Base-by-base conservation (phyloP, 23 tunicate genomes). In the Trididemnum nubilum region DNA sequence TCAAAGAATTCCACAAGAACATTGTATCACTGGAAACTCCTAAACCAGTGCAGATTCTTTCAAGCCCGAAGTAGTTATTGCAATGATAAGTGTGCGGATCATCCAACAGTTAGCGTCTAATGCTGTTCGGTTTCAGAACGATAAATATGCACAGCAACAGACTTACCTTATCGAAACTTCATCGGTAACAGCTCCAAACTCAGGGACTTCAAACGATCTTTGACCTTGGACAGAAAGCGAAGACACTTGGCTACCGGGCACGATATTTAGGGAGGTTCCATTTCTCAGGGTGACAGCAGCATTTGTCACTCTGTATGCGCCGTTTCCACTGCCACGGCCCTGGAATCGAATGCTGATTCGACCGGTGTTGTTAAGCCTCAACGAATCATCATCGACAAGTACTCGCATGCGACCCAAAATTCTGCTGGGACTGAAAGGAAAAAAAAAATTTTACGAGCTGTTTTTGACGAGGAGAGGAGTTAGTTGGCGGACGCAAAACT, bases 391-490 rank as follows among this genome's bases (percentile, higher is more conserved):
- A 29, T 82, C 78, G 1, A 82, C 52, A 12, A 82, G 29, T 33
- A 82, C 86, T 22, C 86, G 51, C 78, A 82, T 70, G 0, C 86
- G 78, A 26, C 86, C 86, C 23, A 71, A 38, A 29, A 82, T 18
- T 0, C 69, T 66, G 49, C 78, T 69, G 71, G 84, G 33, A 36
- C 84, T 80, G 75, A 39, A 67, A 32, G 5, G 7, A 67, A 63
- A 15, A n/a, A n/a, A n/a, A n/a, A n/a, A n/a, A n/a, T 18, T 9
- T 18, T 18, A 18, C 18, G 57, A 49, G 12, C 18, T 9, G 57
- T 9, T 49, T 49, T 49, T 12, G n/a, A n/a, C n/a, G n/a, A n/a
- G n/a, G n/a, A n/a, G n/a, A n/a, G n/a, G n/a, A n/a, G n/a, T n/a
- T n/a, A n/a, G n/a, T n/a, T n/a, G n/a, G n/a, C n/a, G n/a, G n/a